Percentiles rank a stretch among this genome's conserved stretches.
Evolutionary conservation across 2,888 invertebrate species (phyloP).

Genomic region (Crioceris asparagi): DNA sequence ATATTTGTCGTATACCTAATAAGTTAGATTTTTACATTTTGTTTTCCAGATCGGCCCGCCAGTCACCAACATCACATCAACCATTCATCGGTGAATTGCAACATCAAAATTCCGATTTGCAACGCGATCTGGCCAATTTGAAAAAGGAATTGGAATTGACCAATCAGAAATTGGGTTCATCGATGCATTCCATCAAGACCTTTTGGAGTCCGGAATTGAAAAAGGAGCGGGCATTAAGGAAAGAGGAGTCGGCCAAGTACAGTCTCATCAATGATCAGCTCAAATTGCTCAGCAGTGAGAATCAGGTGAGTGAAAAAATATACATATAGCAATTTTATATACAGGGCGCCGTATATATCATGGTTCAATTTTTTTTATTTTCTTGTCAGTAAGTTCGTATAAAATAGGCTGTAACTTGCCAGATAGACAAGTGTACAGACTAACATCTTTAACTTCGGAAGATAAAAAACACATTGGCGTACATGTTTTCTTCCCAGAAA

Average conservation of each 20-base stretch:
- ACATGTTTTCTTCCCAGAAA: too few relatives aligned
- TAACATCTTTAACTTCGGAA: too few relatives aligned
- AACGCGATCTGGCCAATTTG: conserved; percentile 83
- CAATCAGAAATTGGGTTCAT: conserved; percentile 94
- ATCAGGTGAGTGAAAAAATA: conserved; percentile 61
- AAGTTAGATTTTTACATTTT: too few relatives aligned
- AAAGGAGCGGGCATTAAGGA: conserved; percentile 90
- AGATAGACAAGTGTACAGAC: too few relatives aligned
- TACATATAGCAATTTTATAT: too few relatives aligned
- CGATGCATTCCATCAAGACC: conserved; percentile 99
- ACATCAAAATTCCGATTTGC: conserved; percentile 89
- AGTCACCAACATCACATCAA: conserved; percentile 58
- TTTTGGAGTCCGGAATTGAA: conserved; percentile 99
- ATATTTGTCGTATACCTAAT: too few relatives aligned
- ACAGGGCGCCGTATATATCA: too few relatives aligned
- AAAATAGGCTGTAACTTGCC: too few relatives aligned
- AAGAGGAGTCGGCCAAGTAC: conserved; percentile 96
- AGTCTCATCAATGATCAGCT: conserved; percentile 94
- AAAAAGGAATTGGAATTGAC: conserved; percentile 92
- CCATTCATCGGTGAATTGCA: conserved; percentile 70
- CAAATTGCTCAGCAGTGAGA: conserved; percentile 90
- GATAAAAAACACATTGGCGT: too few relatives aligned
- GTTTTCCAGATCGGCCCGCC: conserved; percentile 47
- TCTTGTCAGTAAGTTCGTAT: too few relatives aligned
- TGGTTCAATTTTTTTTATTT: too few relatives aligned